A percentile compares a stretch with the other conserved stretches of the same genome.
Conservation (phyloP, 2,113 vertebrate species). For the Menura novaehollandiae region DNA sequence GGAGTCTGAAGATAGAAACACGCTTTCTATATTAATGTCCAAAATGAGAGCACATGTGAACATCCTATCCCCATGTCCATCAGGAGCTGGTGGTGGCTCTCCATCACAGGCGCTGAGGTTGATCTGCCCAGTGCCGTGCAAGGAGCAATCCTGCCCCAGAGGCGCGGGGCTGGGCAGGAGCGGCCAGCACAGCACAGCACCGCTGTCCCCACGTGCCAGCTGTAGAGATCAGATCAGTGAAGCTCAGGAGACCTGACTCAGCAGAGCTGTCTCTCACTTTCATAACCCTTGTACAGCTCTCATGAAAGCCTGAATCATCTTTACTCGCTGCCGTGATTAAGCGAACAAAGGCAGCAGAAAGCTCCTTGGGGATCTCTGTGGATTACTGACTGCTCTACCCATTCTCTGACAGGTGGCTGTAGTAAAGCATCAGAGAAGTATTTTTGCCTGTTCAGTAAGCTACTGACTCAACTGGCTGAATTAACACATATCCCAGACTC, state of each 20-base stretch:
- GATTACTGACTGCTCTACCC: not conserved
- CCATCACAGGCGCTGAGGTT: fast-evolving
- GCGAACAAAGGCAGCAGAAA: not conserved
- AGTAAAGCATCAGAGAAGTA: constrained; percentile 14
- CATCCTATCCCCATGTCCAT: not conserved
- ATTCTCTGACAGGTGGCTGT: constrained; percentile 28
- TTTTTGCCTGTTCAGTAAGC: not conserved
- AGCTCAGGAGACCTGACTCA: not conserved
- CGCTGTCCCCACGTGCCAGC: fast-evolving
- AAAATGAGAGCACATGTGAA: not conserved
- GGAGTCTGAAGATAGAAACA: not conserved
- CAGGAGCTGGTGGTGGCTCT: not conserved
- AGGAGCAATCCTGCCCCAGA: not conserved
- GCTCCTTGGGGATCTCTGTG: not conserved
- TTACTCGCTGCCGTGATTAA: fast-evolving
- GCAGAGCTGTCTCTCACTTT: not conserved
- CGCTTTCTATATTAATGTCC: not conserved
- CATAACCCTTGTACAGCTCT: fast-evolving
- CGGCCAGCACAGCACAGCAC: fast-evolving
- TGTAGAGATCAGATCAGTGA: not conserved
- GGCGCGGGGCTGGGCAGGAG: not conserved
- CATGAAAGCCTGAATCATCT: not conserved
- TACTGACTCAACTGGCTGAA: not conserved
- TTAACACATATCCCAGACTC: not conserved
- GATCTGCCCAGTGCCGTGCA: fast-evolving